A percentile compares a stretch with the other conserved stretches of the same genome.
These are phyloP conservation scores for Drosophila barbarae DNA, from an alignment of 2,888 invertebrate genomes.

Conservation along the genomic window DNA sequence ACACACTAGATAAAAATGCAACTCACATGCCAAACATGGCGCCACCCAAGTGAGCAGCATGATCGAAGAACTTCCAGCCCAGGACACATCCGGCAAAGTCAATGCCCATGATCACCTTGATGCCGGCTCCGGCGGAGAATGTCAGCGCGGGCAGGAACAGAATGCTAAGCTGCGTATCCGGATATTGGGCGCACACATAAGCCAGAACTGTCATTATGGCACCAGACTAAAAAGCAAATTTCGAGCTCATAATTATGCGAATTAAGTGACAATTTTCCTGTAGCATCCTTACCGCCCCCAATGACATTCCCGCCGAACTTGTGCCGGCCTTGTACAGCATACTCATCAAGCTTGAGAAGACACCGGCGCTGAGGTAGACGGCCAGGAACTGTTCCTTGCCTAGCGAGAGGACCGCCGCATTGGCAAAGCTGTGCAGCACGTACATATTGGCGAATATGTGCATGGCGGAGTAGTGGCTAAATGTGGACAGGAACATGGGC, in stretches of 20 bases:
- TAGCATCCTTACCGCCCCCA: constrained; percentile 86
- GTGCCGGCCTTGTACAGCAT: constrained; percentile 88
- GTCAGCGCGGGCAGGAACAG: constrained; percentile 93
- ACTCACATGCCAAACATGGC: constrained; percentile 92
- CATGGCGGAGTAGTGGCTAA: constrained; percentile 93
- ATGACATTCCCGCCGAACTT: constrained; percentile 87
- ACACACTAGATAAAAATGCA: constrained; percentile 20
- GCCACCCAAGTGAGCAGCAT: constrained; percentile 99
- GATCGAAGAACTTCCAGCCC: constrained; percentile 96
- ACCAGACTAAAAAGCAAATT: constrained; percentile 87
- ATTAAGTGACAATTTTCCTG: neutral
- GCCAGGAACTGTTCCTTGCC: constrained; percentile 96
- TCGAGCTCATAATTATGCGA: neutral
- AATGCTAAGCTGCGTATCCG: constrained; percentile 92
- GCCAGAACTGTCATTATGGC: constrained; percentile 95
- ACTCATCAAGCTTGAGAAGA: constrained; percentile 92
- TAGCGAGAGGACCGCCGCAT: constrained; percentile 84
- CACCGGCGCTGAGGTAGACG: constrained; percentile 93
- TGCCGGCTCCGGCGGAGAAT: constrained; percentile 91
- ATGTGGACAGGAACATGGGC: constrained; percentile 96
- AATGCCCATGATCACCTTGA: constrained; percentile 91
- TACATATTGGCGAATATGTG: constrained; percentile 98
- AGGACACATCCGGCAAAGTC: constrained; percentile 91
- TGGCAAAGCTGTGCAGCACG: constrained; percentile 90
- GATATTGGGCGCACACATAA: constrained; percentile 92